Evolutionary conservation across 2,888 invertebrate species (phyloP).

Genomic region (Elmis aenea): DNA sequence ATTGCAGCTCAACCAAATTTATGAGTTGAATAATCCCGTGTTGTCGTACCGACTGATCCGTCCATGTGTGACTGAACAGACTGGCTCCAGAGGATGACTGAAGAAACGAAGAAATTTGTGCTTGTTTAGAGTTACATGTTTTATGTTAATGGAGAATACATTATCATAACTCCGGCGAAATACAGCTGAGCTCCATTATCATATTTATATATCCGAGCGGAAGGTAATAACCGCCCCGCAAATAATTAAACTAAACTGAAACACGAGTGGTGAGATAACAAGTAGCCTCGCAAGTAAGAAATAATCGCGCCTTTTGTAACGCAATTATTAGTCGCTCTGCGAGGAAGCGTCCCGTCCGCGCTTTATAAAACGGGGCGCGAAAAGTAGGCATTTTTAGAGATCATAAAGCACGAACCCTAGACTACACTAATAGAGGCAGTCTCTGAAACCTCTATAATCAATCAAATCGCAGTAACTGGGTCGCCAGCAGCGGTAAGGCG

Average conservation of each 20-base stretch:
- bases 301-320: too few relatives aligned
- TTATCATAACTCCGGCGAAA: slow-evolving; percentile 31
- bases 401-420: too few relatives aligned
- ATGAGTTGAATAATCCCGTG: slow-evolving; percentile 8
- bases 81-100: slow-evolving; percentile 11
- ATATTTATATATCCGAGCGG: slow-evolving; percentile 22
- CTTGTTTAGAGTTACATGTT: slow-evolving; percentile 27
- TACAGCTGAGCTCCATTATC: slow-evolving; percentile 32
- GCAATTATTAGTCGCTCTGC: too few relatives aligned
- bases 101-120: slow-evolving; percentile 12
- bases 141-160: slow-evolving; percentile 33
- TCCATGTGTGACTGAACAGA: too few relatives aligned
- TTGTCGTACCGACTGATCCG: too few relatives aligned
- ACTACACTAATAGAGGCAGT: slow-evolving; percentile 8
- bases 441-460: slow-evolving; percentile 19
- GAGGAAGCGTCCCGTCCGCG: too few relatives aligned
- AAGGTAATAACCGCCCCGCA: slow-evolving; percentile 15
- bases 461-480: slow-evolving; percentile 20
- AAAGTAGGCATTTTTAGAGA: too few relatives aligned
- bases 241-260: slow-evolving; percentile 15
- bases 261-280: slow-evolving; percentile 10
- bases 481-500: slow-evolving; percentile 15
- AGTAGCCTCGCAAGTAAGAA: too few relatives aligned
- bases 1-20: slow-evolving; percentile 18
- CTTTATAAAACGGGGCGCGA: too few relatives aligned